These are phyloP conservation scores for Ctenopoma multispine DNA, from an alignment of 2,797 vertebrate species.

Conservation along the genomic window DNA sequence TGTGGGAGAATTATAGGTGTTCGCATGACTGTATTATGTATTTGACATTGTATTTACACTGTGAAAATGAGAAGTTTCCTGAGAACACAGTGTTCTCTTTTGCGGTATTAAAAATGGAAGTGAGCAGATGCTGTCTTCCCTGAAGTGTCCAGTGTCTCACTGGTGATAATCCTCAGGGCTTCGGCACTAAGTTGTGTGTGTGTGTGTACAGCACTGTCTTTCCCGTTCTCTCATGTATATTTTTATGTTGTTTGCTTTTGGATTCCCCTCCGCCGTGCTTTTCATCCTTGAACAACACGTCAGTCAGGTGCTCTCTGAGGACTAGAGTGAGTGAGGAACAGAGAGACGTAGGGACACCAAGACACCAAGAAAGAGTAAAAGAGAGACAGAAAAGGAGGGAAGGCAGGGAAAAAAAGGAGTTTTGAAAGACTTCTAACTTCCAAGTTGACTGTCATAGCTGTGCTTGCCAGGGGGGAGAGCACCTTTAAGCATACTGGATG, in stretches of 20 bases:
- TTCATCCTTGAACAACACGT: constrained; percentile 81
- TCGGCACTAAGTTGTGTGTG: constrained; percentile 19
- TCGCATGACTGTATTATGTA: constrained; percentile 23
- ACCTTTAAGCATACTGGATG: constrained; percentile 83
- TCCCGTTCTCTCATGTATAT: constrained; percentile 63
- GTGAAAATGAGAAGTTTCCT: constrained; percentile 54
- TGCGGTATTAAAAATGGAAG: constrained; percentile 68
- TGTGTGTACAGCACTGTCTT: constrained; percentile 41
- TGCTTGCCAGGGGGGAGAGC: constrained; percentile 84
- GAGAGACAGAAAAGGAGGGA: constrained; percentile 56
- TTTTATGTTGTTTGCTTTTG: constrained; percentile 75
- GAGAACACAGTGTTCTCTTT: constrained; percentile 60
- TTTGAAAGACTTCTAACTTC: constrained; percentile 81
- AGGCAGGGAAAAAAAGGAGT: constrained; percentile 58
- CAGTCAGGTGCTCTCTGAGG: constrained; percentile 81
- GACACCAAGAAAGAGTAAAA: constrained; percentile 46
- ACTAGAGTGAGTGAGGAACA: constrained; percentile 54
- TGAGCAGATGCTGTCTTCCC: constrained; percentile 73
- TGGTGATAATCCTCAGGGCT: constrained; percentile 68
- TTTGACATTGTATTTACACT: constrained; percentile 31
- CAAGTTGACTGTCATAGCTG: constrained; percentile 81
- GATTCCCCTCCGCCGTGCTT: constrained; percentile 66
- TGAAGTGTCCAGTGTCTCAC: constrained; percentile 67
- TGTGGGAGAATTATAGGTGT: constrained; percentile 30
- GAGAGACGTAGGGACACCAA: constrained; percentile 59